phyloP scores from a whole-genome alignment of 2,888 invertebrate genomes.

The Spilosoma lubricipeda region DNA sequence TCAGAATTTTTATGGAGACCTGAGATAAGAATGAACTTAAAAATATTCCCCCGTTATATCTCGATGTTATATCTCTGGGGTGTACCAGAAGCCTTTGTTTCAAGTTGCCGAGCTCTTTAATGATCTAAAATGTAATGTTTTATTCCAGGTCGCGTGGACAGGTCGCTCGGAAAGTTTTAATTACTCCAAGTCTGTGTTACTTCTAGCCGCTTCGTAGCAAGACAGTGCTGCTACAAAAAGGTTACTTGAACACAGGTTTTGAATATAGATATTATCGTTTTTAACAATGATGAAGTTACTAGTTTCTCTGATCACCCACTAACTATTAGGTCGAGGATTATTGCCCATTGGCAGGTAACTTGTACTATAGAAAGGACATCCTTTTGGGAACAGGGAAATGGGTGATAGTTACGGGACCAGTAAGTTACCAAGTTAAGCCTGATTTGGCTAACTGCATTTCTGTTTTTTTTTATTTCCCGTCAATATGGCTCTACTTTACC shows the following conservation, averaged over 20 bases:
- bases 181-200: conserved; percentile 58
- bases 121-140: conserved; percentile 34
- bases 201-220: conserved; percentile 26
- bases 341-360: no score
- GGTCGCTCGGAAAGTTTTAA: conserved; percentile 67
- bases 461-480: no score
- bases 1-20: neutral
- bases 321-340: no score
- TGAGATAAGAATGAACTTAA: neutral
- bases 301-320: neutral
- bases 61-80: conserved; percentile 12
- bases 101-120: conserved; percentile 31
- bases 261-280: neutral
- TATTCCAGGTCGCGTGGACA: conserved; percentile 45
- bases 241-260: conserved; percentile 4
- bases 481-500: no score
- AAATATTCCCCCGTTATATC: conserved; percentile 7
- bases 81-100: conserved; percentile 21
- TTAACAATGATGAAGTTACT: neutral
- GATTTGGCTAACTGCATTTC: no score
- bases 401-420: no score
- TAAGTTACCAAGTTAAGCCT: no score
- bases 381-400: no score
- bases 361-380: no score
- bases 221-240: conserved; percentile 23